Evolutionary conservation across 2,113 vertebrate genomes (phyloP).

Genomic region (Phylloscopus trochilus): DNA sequence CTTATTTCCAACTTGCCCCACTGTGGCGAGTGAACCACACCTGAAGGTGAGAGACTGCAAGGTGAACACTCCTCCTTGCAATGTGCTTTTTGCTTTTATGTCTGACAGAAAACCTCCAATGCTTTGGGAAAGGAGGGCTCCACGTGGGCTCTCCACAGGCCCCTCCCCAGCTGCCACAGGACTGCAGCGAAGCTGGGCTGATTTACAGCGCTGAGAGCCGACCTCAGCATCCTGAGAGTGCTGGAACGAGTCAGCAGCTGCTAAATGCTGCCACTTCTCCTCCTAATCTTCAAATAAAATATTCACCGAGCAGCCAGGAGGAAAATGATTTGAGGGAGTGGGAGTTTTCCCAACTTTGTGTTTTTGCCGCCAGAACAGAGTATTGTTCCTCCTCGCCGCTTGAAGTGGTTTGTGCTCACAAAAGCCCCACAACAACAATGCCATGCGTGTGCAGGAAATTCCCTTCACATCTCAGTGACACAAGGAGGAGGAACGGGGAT

Average conservation of each 20-base stretch:
- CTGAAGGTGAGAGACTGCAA: neutral
- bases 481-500: neutral
- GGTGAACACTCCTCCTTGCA: neutral
- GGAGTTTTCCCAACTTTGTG: neutral
- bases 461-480: conserved; percentile 24
- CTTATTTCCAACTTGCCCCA: neutral
- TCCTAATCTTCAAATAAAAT: neutral
- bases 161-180: neutral
- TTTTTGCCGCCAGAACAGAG: neutral
- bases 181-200: neutral
- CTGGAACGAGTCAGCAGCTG: neutral
- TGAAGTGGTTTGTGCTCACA: conserved; percentile 10
- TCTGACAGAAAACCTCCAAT: neutral
- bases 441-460: neutral
- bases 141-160: neutral
- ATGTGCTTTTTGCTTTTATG: neutral
- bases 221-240: neutral
- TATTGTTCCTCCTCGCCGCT: neutral
- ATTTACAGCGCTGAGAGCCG: neutral
- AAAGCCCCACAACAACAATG: conserved; percentile 20
- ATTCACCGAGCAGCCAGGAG: neutral
- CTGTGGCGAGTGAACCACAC: fast-evolving
- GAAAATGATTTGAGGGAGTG: neutral
- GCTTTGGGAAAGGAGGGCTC: neutral
- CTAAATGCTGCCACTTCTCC: neutral